phyloP scores from a whole-genome alignment of 2,888 invertebrate species.

The Atethmia centrago region DNA sequence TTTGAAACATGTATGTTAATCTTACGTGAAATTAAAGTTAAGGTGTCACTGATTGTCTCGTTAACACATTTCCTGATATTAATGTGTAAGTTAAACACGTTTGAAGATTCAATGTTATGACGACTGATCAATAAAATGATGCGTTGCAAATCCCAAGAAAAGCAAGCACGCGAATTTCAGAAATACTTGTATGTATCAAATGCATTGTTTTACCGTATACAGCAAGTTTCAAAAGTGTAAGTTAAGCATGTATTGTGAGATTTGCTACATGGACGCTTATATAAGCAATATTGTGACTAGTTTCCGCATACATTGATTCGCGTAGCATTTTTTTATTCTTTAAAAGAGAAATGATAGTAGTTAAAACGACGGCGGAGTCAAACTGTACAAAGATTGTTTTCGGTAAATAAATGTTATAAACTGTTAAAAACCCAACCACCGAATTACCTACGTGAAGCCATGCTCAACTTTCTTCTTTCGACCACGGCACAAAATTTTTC shows the following conservation, averaged over 20 bases:
- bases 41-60: not conserved
- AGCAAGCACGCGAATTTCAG: conserved; percentile 6
- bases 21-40: conserved; percentile 2
- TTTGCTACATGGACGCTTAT: not conserved
- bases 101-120: conserved; percentile 20
- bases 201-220: conserved; percentile 1
- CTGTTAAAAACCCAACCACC: not conserved
- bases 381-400: not conserved
- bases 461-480: not conserved
- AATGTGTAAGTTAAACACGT: conserved; percentile 20
- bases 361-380: too few species aligned
- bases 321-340: not conserved
- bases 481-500: not conserved
- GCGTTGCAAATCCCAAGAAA: conserved; percentile 25
- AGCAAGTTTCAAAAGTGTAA: conserved; percentile 4
- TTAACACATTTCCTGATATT: conserved; percentile 13
- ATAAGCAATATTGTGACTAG: not conserved
- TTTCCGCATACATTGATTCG: not conserved
- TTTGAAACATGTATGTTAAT: not conserved
- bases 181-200: conserved; percentile 7
- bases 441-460: not conserved
- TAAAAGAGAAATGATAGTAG: not conserved
- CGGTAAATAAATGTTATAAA: not conserved
- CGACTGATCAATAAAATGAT: conserved; percentile 17
- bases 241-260: not conserved